These are phyloP conservation scores for Callocephalon fimbriatum DNA, from an alignment of 2,113 vertebrate species.

Conservation along the genomic window DNA sequence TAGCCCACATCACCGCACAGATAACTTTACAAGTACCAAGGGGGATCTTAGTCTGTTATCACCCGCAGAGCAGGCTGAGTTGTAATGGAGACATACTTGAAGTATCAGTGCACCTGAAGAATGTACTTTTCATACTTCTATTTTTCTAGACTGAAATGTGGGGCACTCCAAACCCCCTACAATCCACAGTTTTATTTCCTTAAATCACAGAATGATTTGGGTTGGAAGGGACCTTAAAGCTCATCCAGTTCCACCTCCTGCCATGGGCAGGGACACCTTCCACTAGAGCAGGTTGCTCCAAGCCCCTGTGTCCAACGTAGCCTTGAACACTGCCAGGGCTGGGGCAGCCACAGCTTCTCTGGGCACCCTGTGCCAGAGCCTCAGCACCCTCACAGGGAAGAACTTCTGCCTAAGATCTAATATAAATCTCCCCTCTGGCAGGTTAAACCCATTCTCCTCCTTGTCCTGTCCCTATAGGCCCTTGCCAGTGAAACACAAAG, in stretches of 20 bases:
- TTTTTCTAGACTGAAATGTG: not conserved
- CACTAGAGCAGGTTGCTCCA: not conserved
- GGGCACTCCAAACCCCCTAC: too few species aligned
- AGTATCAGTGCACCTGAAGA: fast-evolving
- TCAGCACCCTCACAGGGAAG: not conserved
- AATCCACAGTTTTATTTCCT: not conserved
- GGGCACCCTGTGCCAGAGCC: not conserved
- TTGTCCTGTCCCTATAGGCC: not conserved
- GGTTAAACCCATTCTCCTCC: not conserved
- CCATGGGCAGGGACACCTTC: not conserved
- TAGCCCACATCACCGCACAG: not conserved
- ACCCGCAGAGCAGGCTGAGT: fast-evolving
- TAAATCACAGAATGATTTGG: not conserved
- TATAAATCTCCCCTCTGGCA: not conserved
- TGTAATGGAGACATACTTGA: fast-evolving
- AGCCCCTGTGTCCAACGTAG: not conserved
- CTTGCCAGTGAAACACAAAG: not conserved
- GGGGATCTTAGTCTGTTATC: fast-evolving
- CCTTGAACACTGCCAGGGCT: not conserved
- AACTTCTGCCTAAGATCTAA: not conserved
- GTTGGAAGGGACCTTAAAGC: not conserved
- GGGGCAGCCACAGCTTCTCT: not conserved
- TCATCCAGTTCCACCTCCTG: fast-evolving
- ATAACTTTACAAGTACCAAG: not conserved
- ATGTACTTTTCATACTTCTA: not conserved